Base-by-base conservation (phyloP, 2,888 invertebrate species). In the Mellilla xanthometata region DNA sequence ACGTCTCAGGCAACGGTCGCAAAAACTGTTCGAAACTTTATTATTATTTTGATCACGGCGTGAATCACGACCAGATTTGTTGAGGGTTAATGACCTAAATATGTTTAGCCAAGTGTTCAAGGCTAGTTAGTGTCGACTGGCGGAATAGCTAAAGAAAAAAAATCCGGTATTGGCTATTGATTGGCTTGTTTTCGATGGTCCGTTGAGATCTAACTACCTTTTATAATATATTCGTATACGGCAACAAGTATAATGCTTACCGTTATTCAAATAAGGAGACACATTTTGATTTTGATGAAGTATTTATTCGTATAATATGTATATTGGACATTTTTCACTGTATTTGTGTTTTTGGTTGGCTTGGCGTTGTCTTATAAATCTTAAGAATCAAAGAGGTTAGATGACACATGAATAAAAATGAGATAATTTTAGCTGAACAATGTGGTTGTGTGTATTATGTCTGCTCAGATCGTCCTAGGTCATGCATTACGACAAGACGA, bases 51-150 rank as follows among this genome's bases (percentile, higher is more conserved):
- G 83, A 77, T 82, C 82, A 79, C 75, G 72, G 64, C 67, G 83
- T 89, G 89, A 89, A 87, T 89, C 89, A 88, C 83, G 81, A 83
- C 80, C 80, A 84, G 85, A 88, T 85, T 88, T 80, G 83, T 81
- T 71, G 68, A 82, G 86, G 89, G 89, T 89, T 81, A 88, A 86
- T 85, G 86, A 88, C 89, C 89, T 71, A 85, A 86, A 87, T 87
- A 77, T 83, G 82, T 81, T 85, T 81, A 77, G 82, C 79, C 71
- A 79, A 83, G 72, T 81, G 72, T 81, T 85, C 89, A 89, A 89
- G 89, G 89, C 84, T 86, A 84, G 58, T 59, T 38, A 41, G 62
- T n/a, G n/a, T 46, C 70, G 67, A 80, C 76, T 79, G 78, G 85
- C 72, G 75, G 76, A 24, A 70, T 77, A 72, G 77, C 68, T 74